These are phyloP conservation scores for Osmerus eperlanus DNA, from an alignment of 2,113 vertebrate genomes.

Conservation along the genomic window DNA sequence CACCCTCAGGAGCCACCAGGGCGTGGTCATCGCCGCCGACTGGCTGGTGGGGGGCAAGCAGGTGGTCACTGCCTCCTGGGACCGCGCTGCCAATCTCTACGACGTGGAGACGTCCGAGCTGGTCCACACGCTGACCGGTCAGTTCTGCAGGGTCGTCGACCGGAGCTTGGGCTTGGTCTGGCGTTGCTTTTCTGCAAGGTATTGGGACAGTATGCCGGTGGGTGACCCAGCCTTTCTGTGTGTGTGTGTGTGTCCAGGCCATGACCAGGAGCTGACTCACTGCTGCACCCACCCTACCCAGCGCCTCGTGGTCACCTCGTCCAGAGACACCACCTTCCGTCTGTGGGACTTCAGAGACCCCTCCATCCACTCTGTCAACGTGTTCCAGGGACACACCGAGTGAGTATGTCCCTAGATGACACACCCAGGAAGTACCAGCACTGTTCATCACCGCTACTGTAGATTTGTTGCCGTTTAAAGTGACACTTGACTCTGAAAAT, in stretches of 20 bases:
- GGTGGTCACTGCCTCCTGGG: conserved; percentile 95
- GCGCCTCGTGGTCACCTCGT: conserved; percentile 95
- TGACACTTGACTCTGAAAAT: too few species aligned
- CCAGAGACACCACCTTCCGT: conserved; percentile 96
- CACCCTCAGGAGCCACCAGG: conserved; percentile 95
- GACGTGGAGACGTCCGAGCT: conserved; percentile 97
- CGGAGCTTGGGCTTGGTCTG: too few species aligned
- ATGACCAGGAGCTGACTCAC: conserved; percentile 97
- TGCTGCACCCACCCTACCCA: conserved; percentile 97
- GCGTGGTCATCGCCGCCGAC: conserved; percentile 94
- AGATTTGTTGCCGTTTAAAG: too few species aligned
- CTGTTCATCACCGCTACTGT: too few species aligned
- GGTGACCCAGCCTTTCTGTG: not conserved
- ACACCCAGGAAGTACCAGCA: not conserved
- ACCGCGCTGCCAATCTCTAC: conserved; percentile 93
- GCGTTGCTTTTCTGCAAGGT: too few species aligned
- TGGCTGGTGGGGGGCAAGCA: conserved; percentile 97
- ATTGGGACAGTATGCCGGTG: too few species aligned
- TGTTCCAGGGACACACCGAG: conserved; percentile 99
- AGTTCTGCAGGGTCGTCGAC: conserved; percentile 27
- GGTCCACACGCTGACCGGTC: conserved; percentile 94
- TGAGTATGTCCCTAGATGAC: conserved; percentile 69
- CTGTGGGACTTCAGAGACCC: conserved; percentile 99
- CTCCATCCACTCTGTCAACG: conserved; percentile 98
- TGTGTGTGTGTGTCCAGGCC: conserved; percentile 70